These are phyloP conservation scores for Pantelozetes paolii DNA, from an alignment of 2,888 invertebrate genomes.

Conservation along the genomic window DNA sequence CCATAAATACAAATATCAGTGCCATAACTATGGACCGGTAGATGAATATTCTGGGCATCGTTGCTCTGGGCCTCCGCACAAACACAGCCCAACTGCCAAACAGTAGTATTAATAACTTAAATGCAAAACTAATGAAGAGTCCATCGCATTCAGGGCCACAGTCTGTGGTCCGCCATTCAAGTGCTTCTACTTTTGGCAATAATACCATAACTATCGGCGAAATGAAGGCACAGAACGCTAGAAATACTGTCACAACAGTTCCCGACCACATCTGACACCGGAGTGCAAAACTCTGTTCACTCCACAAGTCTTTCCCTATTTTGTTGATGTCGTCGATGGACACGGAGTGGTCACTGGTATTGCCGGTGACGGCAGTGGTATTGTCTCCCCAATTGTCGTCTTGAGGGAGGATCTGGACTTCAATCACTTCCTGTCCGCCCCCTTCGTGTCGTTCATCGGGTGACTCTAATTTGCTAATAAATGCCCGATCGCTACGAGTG, in stretches of 20 bases:
- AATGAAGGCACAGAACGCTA: conserved; percentile 77
- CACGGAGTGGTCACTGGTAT: conserved; percentile 90
- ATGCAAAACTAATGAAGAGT: conserved; percentile 79
- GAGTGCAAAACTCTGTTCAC: conserved; percentile 48
- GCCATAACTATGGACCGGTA: conserved; percentile 83
- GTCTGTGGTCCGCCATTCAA: conserved; percentile 53
- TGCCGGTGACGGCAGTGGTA: conserved; percentile 92
- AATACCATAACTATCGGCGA: conserved; percentile 94
- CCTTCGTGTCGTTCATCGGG: conserved; percentile 49
- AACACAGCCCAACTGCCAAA: conserved; percentile 92
- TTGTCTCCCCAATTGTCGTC: conserved; percentile 99
- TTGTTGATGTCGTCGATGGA: conserved; percentile 72
- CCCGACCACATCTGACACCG: conserved; percentile 75
- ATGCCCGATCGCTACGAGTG: conserved; percentile 34
- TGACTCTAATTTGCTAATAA: conserved; percentile 32
- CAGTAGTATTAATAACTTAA: conserved; percentile 80
- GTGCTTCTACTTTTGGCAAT: conserved; percentile 68
- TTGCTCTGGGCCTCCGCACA: conserved; percentile 73
- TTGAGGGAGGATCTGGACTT: conserved; percentile 90
- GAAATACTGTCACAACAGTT: conserved; percentile 69
- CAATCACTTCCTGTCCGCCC: conserved; percentile 67
- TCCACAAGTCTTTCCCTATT: conserved; percentile 50
- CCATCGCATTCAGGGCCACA: conserved; percentile 94
- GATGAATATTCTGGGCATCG: conserved; percentile 84
- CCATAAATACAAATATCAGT: conserved; percentile 81